Base-by-base conservation (phyloP, 2,797 vertebrate genomes). In the Premnoplex brunnescens region DNA sequence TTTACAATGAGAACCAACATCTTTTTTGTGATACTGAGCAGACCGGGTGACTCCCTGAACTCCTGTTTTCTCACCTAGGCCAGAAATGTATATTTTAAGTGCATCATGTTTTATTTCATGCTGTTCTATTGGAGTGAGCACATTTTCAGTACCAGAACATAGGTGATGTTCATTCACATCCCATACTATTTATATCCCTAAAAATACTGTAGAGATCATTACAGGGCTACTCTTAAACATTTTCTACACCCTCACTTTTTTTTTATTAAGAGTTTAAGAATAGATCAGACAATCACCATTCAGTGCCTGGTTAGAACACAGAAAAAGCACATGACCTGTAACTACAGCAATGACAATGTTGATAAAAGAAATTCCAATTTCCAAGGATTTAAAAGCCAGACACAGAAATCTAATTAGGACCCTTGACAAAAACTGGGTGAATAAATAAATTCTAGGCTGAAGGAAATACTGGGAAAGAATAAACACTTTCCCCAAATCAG, bases 281-380 rank as follows among this genome's bases (percentile, higher is more conserved):
- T 12, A 91, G 69, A 67, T 58, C 52, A 88, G 48, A 49, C 21
- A 83, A 89, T 76, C 80, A 49, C 37, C 89, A 9, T 43, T 83
- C 24, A 9, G 18, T 28, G 48, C 52, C 74, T 82, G 59, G 28
- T 86, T 76, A 63, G 71, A 79, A 88, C 94, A 74, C 48, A 91
- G 56, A 73, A 92, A 91, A 89, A 87, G 67, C 84, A 94, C 56
- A 15, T 85, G 91, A 87, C n/a, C 66, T 89, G 63, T 85, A 93
- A 93, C 90, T 87, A 91, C 84, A 92, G 94, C 83, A 96, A 67
- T 82, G 59, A 82, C 49, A 80, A 59, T 87, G 80, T 91, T 93
- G 90, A 95, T 92, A 67, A 7, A 91, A 94, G 67, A 83, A 95
- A 88, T 88, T 93, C 88, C 92, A 79, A 52, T 87, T 93, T 91